Conservation (phyloP, 2,113 vertebrate species). For the Mungos mungo region DNA sequence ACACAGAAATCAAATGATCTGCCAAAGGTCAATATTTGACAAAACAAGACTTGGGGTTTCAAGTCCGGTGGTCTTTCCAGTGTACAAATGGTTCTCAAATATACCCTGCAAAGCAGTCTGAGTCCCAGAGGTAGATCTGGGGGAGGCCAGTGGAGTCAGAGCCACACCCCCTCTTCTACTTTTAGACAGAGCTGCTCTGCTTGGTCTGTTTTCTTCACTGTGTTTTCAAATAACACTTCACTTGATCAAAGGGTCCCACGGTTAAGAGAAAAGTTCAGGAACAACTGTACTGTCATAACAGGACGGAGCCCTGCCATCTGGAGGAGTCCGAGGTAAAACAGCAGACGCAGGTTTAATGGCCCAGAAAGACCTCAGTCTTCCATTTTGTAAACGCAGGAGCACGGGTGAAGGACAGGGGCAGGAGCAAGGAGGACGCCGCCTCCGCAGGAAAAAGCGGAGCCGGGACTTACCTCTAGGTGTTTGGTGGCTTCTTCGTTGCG, state of each 20-base stretch:
- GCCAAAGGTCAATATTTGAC: conserved; percentile 20
- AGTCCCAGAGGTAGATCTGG: neutral
- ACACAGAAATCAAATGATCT: conserved; percentile 25
- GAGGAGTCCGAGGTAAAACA: neutral
- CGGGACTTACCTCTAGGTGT: conserved; percentile 90
- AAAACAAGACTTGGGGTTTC: neutral
- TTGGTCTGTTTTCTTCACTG: neutral
- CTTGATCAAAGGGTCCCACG: neutral
- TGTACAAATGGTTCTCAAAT: conserved; percentile 10
- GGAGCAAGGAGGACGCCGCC: neutral
- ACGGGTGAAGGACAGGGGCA: neutral
- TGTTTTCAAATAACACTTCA: conserved; percentile 45
- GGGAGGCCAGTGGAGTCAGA: neutral
- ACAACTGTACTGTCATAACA: neutral
- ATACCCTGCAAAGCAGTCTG: neutral
- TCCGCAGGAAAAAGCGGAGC: neutral
- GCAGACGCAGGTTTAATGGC: neutral
- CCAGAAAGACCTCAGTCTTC: neutral
- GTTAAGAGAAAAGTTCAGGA: neutral
- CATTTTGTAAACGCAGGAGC: conserved; percentile 15
- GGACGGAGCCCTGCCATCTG: neutral
- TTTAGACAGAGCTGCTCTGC: neutral
- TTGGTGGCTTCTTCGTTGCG: conserved; percentile 95
- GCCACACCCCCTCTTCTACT: neutral
- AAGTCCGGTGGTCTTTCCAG: neutral